These are phyloP conservation scores for Lithosia quadra DNA, from an alignment of 2,888 invertebrate genomes.

Conservation along the genomic window DNA sequence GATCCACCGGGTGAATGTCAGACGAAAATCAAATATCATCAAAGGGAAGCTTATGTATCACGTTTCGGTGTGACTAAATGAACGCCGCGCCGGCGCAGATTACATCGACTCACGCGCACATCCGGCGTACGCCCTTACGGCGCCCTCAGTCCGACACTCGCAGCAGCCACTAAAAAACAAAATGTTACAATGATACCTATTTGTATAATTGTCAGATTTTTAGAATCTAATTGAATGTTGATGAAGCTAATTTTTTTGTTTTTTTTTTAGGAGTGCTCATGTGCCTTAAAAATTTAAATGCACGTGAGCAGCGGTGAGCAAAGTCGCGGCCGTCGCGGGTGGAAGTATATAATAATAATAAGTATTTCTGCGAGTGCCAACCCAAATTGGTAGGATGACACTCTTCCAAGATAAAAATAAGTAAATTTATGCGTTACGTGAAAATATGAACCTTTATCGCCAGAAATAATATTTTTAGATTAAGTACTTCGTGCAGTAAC, in stretches of 20 bases:
- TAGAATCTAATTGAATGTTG: not conserved
- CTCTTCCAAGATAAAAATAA: too few species aligned
- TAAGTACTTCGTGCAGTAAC: too few species aligned
- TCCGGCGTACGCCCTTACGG: conserved; percentile 63
- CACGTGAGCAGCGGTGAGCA: too few species aligned
- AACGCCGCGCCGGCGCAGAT: conserved; percentile 65
- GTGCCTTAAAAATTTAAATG: too few species aligned
- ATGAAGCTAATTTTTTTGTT: not conserved
- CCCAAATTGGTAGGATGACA: too few species aligned
- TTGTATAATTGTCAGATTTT: conserved; percentile 12
- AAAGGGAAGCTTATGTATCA: conserved; percentile 71
- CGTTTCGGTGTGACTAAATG: conserved; percentile 65
- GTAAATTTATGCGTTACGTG: too few species aligned
- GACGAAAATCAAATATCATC: conserved; percentile 69
- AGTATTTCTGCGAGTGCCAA: too few species aligned
- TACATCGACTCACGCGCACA: conserved; percentile 61
- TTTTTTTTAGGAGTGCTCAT: not conserved
- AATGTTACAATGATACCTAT: conserved; percentile 23
- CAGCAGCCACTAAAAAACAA: conserved; percentile 33
- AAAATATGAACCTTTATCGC: too few species aligned
- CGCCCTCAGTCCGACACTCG: conserved; percentile 44
- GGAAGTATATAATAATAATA: too few species aligned
- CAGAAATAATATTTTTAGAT: too few species aligned
- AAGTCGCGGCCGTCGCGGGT: too few species aligned
- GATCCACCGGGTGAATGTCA: conserved; percentile 62